Conservation (phyloP, 2,888 invertebrate genomes). For the Aphidoletes aphidimyza region DNA sequence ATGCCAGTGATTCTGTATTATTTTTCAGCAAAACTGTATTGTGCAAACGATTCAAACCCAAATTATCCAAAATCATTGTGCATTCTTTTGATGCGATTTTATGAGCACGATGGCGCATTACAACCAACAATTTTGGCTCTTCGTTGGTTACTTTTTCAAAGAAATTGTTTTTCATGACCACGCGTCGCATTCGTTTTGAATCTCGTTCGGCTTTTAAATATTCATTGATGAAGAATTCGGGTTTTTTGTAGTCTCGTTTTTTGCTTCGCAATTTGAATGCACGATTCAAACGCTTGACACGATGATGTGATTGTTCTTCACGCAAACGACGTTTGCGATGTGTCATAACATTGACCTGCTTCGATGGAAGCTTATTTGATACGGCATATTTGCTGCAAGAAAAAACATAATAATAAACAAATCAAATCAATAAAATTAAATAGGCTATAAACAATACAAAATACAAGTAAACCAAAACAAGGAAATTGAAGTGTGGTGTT, state of each 20-base stretch:
- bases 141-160: not conserved
- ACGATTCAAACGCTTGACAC: conserved; percentile 62
- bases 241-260: conserved; percentile 64
- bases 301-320: conserved; percentile 63
- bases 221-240: conserved; percentile 65
- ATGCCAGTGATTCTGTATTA: conserved; percentile 63
- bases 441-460: too few species aligned
- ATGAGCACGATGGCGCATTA: conserved; percentile 64
- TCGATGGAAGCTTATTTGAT: conserved; percentile 66
- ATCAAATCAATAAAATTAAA: not conserved
- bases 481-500: not conserved
- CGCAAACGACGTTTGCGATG: conserved; percentile 65
- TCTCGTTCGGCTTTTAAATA: conserved; percentile 64
- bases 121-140: conserved; percentile 60
- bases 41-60: conserved; percentile 62
- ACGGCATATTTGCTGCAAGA: conserved; percentile 63
- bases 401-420: not conserved
- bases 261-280: conserved; percentile 61
- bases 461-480: too few species aligned
- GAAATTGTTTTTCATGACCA: conserved; percentile 55
- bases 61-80: conserved; percentile 61
- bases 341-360: conserved; percentile 65
- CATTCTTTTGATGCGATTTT: conserved; percentile 65
- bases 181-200: conserved; percentile 56
- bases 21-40: conserved; percentile 64